Base-by-base conservation (phyloP, 2,113 vertebrate species). In the Calidris pygmaea region DNA sequence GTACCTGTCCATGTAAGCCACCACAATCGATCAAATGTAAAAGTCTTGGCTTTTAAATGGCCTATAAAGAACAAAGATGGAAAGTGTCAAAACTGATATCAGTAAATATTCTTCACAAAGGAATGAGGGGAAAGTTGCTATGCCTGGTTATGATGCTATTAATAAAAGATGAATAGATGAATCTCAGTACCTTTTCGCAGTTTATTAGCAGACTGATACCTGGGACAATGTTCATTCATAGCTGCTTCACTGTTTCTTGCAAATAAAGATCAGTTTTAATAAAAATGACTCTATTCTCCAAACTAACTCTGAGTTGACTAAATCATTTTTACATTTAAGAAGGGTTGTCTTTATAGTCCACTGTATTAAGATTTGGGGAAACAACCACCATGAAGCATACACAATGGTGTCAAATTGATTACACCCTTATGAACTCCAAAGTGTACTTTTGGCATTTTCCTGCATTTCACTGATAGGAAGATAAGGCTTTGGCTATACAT, bases 61-160 rank as follows among this genome's bases (percentile, higher is more conserved):
- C 34, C 17, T 71, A 71, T 84, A 84, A 96, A 96, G 52, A 95
- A 90, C 32, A 81, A 81, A 93, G 60, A 88, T 37, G 47, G 45
- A 75, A 90, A 90, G 72, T 56, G 56, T 93, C 90, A 90, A 80
- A 92, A 86, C 14, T 60, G 18, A 3, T 78, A 80, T 29, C 59
- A 88, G 56, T n/a, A 89, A 90, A 90, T 84, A 86, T 75, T 89
- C 56, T 84, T 81, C 79, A 92, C 43, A 90, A 86, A 86, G 26
- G 32, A 74, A 87, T 9, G 4, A 26, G 10, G 9, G 15, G 15
- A 73, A 14, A 77, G 37, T 71, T 1, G 0, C 26, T 48, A 10
- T n/a, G 45, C 23, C 27, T 73, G 58, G 47, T 55, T 84, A 71
- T 59, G 32, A 62, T 67, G 65, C 7, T 71, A 73, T 86, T 88